Base-by-base conservation (phyloP, 2,888 invertebrate species). In the Formica aserva region DNA sequence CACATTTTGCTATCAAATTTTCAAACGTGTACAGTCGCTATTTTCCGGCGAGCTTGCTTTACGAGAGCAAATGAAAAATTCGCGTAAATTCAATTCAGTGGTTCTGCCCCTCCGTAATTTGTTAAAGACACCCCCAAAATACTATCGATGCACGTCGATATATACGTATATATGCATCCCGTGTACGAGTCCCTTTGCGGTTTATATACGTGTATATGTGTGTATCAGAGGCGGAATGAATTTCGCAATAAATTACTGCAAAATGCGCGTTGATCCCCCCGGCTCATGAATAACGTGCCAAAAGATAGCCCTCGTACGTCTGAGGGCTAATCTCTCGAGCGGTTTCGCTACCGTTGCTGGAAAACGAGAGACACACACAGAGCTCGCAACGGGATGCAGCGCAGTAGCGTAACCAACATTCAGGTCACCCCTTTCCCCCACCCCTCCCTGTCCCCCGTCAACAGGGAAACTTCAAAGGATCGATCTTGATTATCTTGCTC, bases 401-500 rank as follows among this genome's bases (percentile, higher is more conserved):
- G 18, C 45, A 48, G 45, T 63, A 48, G 52, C 66, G 76, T 76
- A 52, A 65, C 35, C 52, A 65, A 65, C 65, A 60, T 52, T 76
- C 48, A 38, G 66, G 76, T 65, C 76, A 65, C 22, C 52, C n/a
- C n/a, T 13, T 1, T 22, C 2, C 52, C 32, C 15, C 29, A 26
- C n/a, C 9, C 41, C 18, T 29, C 18, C 55, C 32, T n/a, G 29
- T 18, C 38, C 6, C 13, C 15, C 5, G 60, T 62, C 60, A 29
- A 8, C 29, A 15, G 48, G 35, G 26, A 22, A 52, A 65, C 48
- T 65, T 65, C 48, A 65, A 65, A 63, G 65, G 76, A 75, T 75
- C 75, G 75, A 75, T 75, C 76, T 76, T 65, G 66, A 76, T 76
- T 65, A 76, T 26, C 65, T 35, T 52, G 48, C 41, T 52, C 35